Percentiles rank a stretch among this genome's conserved stretches.
phyloP scores from a whole-genome alignment of 2,797 vertebrate genomes.

The Schizothorax lantsangensis region DNA sequence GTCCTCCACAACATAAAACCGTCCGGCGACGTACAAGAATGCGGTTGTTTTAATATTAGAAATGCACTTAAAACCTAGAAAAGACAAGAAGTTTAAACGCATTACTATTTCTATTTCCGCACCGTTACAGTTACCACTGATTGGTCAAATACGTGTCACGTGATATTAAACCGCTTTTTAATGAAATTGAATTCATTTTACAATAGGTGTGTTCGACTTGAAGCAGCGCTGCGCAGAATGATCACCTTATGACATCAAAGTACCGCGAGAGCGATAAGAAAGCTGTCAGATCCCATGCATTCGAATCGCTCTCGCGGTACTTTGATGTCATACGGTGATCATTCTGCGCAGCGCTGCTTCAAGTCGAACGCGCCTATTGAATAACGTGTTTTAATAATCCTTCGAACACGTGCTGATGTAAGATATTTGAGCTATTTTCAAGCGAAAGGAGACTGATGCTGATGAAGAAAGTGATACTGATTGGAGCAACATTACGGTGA shows the following conservation, averaged over 20 bases:
- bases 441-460: not conserved
- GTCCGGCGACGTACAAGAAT: slow-evolving; percentile 6
- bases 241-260: too few relatives aligned
- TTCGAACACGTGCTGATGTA: not conserved
- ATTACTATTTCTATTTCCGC: slow-evolving; percentile 1
- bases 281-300: too few relatives aligned
- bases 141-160: not conserved
- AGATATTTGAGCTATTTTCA: not conserved
- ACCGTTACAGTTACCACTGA: not conserved
- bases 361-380: too few relatives aligned
- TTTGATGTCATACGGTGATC: too few relatives aligned
- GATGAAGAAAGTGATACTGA: not conserved
- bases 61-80: not conserved
- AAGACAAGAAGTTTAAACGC: not conserved
- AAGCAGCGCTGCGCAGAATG: too few relatives aligned
- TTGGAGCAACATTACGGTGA: not conserved
- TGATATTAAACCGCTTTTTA: not conserved
- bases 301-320: too few relatives aligned
- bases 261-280: too few relatives aligned
- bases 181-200: not conserved
- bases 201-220: too few relatives aligned
- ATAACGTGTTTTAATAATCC: not conserved
- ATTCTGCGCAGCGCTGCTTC: too few relatives aligned
- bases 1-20: not conserved
- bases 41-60: slow-evolving; percentile 28